Conservation (phyloP, 2,113 vertebrate species). For the Brachyhypopomus gauderio region DNA sequence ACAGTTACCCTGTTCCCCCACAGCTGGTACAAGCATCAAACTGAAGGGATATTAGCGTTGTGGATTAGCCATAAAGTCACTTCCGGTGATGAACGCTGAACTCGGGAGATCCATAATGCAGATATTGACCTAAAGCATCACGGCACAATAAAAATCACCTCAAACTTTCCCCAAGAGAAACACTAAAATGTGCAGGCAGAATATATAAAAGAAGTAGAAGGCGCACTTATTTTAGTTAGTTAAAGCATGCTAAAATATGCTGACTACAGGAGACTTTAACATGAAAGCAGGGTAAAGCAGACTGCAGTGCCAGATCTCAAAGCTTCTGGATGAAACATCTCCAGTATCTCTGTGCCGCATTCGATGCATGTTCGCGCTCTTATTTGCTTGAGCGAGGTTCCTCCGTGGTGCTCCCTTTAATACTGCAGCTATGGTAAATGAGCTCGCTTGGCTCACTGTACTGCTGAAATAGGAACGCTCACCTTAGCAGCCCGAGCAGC, state of each 20-base stretch:
- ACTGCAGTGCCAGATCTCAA: no score
- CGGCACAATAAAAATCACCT: conserved; percentile 15
- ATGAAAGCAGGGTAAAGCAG: no score
- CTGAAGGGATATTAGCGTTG: conserved; percentile 1
- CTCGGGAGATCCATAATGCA: neutral
- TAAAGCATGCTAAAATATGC: no score
- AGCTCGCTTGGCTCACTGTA: neutral
- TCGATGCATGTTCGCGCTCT: no score
- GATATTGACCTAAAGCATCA: neutral
- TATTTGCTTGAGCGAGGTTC: neutral
- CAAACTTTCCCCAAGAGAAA: neutral
- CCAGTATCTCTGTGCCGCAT: no score
- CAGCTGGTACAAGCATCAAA: neutral
- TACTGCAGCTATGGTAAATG: neutral
- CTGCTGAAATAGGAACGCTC: neutral
- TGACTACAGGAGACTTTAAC: neutral
- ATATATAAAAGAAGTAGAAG: no score
- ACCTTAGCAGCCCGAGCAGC: neutral
- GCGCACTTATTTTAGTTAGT: no score
- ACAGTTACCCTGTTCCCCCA: neutral
- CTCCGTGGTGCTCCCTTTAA: neutral
- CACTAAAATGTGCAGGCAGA: neutral
- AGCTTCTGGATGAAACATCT: no score
- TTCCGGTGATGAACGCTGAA: neutral
- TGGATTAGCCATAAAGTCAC: conserved; percentile 29